Base-by-base conservation (phyloP, 2,888 invertebrate species). In the Stegophylla sp. region DNA sequence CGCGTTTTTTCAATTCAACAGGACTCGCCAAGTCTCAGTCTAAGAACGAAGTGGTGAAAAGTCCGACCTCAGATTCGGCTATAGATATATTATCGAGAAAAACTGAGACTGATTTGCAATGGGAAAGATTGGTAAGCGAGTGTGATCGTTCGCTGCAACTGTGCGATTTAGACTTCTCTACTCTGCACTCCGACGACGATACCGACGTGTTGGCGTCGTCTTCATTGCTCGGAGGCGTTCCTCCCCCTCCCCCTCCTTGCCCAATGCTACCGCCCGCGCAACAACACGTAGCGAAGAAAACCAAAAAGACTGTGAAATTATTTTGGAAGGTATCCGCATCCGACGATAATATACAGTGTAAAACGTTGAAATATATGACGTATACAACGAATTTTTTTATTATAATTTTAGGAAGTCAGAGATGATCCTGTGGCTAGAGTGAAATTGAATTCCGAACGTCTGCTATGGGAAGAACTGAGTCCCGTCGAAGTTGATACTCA, bases 161-260 rank as follows among this genome's bases (percentile, higher is more conserved):
- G 69, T 96, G 97, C 86, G 98, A 98, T 87, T 89, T 98, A 85
- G 98, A 99, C 87, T 99, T 99, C 87, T 96, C 96, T 15, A 98
- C 98, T 87, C 89, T 99, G 76, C 91, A 91, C 73, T 91, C 91
- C 51, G 95, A 94, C 79, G 97, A 98, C 84, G 98, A 98, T 86
- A 91, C 92, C 81, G 94, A 95, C 85, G 89, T 92, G 82, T 86
- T 91, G 66, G 91, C 91, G 2, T 92, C 93, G 0, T 89, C 91
- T 13, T 89, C 90, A 7, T 88, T 91, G 12, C 87, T 90, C 1
- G 90, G 90, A 53, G 92, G 91, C 15, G 90, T 92, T 15, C 93
- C 94, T 0, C 94, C 94, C 0, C 94, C 92, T 0, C 92, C 95
- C 0, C 94, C 94, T 0, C 94, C 85, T 1, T 85, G 85, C 5